These are phyloP conservation scores for Psittacula echo DNA, from an alignment of 2,797 vertebrate genomes.

Conservation along the genomic window DNA sequence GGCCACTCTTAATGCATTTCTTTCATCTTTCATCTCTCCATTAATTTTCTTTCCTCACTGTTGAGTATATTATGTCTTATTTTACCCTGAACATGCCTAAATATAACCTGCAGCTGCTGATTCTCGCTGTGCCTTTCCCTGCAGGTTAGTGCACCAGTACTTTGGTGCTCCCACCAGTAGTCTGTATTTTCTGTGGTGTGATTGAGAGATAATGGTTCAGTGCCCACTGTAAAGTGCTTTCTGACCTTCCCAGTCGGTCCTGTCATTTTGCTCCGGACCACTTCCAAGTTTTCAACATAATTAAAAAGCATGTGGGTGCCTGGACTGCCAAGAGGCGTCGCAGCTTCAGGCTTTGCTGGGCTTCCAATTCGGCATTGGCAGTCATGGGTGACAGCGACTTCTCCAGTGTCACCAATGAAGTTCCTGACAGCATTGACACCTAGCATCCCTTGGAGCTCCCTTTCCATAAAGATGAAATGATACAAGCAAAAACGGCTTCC, in stretches of 20 bases:
- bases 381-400: not conserved
- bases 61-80: not conserved
- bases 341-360: not conserved
- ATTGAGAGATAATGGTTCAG: not conserved
- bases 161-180: not conserved
- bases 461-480: not conserved
- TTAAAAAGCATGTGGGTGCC: accelerated
- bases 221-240: not conserved
- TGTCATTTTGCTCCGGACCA: not conserved
- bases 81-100: not conserved
- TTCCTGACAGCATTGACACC: not conserved
- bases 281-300: not conserved
- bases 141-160: not conserved
- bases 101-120: not conserved
- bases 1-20: not conserved
- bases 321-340: not conserved
- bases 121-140: not conserved
- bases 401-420: not conserved
- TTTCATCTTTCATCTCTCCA: not conserved
- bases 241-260: not conserved
- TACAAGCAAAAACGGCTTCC: not conserved
- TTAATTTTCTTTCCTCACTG: not conserved
- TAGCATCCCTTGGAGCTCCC: not conserved
- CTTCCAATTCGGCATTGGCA: accelerated
- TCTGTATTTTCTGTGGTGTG: not conserved